Conservation (phyloP, 2,797 vertebrate species). For the Rhadinocentrus ornatus region DNA sequence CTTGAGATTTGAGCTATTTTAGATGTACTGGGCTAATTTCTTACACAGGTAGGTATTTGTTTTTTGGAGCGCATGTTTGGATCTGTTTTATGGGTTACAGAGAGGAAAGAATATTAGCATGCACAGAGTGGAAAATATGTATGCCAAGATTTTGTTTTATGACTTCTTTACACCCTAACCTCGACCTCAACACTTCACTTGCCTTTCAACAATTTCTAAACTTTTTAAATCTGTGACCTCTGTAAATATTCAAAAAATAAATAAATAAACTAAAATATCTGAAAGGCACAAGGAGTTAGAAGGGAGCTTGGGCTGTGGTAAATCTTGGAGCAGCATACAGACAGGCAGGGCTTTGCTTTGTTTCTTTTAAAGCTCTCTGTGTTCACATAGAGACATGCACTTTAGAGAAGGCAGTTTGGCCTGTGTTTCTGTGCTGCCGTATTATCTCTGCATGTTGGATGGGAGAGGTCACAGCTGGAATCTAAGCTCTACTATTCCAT, state of each 20-base stretch:
- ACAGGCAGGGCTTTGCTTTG: constrained; percentile 39
- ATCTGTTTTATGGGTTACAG: constrained; percentile 36
- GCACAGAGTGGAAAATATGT: constrained; percentile 40
- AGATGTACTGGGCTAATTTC: constrained; percentile 7
- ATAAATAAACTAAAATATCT: constrained; percentile 35
- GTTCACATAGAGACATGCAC: constrained; percentile 28
- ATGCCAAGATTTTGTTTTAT: constrained; percentile 51
- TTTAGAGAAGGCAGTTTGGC: too few relatives aligned
- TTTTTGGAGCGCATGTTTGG: constrained; percentile 14
- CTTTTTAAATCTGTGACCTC: constrained; percentile 68
- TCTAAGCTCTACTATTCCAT: constrained; percentile 69
- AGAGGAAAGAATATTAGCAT: constrained; percentile 58
- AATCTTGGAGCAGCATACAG: constrained; percentile 41
- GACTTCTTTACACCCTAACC: constrained; percentile 53
- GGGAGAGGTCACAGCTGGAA: constrained; percentile 76
- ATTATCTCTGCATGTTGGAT: constrained; percentile 70
- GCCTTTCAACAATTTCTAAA: constrained; percentile 62
- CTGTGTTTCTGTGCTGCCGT: constrained; percentile 45
- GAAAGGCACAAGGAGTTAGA: constrained; percentile 25
- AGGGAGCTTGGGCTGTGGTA: constrained; percentile 16
- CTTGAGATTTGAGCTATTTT: not conserved
- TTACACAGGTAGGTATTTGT: constrained; percentile 25
- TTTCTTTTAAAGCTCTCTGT: constrained; percentile 46
- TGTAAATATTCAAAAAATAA: constrained; percentile 72
- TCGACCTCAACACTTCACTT: constrained; percentile 58